Evolutionary conservation across 2,113 vertebrate genomes (phyloP).

Genomic region (Triplophysa siluroides): DNA sequence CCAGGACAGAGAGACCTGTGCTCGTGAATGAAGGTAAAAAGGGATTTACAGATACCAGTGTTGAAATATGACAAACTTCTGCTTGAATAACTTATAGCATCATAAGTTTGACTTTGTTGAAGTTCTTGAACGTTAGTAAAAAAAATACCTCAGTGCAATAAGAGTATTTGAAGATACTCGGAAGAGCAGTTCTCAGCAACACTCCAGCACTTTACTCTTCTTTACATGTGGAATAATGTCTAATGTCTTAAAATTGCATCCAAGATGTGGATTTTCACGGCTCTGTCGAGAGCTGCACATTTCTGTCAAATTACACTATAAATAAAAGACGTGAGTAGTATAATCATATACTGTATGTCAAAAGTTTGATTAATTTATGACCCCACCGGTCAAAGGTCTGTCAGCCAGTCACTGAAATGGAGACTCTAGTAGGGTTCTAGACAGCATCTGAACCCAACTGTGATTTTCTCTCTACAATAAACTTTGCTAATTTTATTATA

Average conservation of each 20-base stretch:
- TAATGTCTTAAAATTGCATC: neutral
- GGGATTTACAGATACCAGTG: conserved; percentile 83
- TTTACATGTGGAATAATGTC: neutral
- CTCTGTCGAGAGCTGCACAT: neutral
- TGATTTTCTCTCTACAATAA: too few species aligned
- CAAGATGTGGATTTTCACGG: neutral
- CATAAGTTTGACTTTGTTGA: neutral
- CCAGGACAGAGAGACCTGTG: conserved; percentile 83
- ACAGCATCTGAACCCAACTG: too few species aligned
- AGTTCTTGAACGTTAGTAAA: neutral
- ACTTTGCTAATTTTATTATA: too few species aligned
- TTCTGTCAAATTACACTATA: too few species aligned
- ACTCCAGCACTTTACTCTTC: neutral
- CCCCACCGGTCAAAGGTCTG: too few species aligned
- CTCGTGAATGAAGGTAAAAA: conserved; percentile 86
- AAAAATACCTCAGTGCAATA: neutral
- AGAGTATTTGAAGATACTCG: neutral
- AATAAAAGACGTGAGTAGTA: too few species aligned
- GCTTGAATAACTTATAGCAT: neutral
- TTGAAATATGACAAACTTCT: conserved; percentile 76
- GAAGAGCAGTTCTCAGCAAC: neutral
- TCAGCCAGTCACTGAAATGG: too few species aligned
- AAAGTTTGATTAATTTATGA: too few species aligned
- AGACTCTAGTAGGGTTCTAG: too few species aligned
- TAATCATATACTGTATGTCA: too few species aligned